phyloP scores from a whole-genome alignment of 2,888 invertebrate species.

The Drosophila parthenogenetica region DNA sequence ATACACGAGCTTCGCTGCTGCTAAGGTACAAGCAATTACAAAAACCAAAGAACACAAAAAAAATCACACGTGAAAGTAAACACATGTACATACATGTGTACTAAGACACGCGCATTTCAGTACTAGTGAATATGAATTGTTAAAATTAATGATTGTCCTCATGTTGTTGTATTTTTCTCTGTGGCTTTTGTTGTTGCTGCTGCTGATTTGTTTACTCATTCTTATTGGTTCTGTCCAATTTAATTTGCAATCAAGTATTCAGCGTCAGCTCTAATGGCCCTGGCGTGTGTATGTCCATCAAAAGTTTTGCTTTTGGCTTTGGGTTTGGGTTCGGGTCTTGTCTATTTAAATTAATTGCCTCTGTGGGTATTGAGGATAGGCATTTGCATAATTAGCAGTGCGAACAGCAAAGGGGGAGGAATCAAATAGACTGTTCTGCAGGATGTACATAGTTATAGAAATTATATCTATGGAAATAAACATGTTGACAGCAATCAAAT shows the following conservation, averaged over 20 bases:
- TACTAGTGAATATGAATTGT: slow-evolving; percentile 56
- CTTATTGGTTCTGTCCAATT: slow-evolving; percentile 55
- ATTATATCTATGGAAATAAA: slow-evolving; percentile 25
- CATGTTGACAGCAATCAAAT: slow-evolving; percentile 36
- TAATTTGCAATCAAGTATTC: slow-evolving; percentile 76
- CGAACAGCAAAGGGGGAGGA: slow-evolving; percentile 3
- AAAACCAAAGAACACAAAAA: background rate
- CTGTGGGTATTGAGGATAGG: slow-evolving; percentile 34
- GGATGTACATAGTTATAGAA: slow-evolving; percentile 37
- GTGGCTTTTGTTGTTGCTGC: slow-evolving; percentile 9
- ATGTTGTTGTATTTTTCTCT: background rate
- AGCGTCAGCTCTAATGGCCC: slow-evolving; percentile 57
- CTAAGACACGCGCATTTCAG: slow-evolving; percentile 24
- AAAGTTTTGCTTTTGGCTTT: slow-evolving; percentile 14
- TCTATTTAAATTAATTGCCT: slow-evolving; percentile 60
- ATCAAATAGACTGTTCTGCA: slow-evolving; percentile 13
- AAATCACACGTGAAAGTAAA: slow-evolving; percentile 37
- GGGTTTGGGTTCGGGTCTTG: slow-evolving; percentile 27
- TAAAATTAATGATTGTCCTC: slow-evolving; percentile 59
- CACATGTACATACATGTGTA: background rate
- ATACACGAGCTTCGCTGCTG: background rate
- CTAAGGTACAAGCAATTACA: no score
- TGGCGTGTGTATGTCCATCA: slow-evolving; percentile 61
- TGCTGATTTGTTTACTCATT: slow-evolving; percentile 31
- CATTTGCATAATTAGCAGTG: slow-evolving; percentile 65